A percentile compares a stretch with the other conserved stretches of the same genome.
Conservation (phyloP, 30 jellyfish, hydroid and myxozoan genomes). For the Chrysaora quinquecirrha region DNA sequence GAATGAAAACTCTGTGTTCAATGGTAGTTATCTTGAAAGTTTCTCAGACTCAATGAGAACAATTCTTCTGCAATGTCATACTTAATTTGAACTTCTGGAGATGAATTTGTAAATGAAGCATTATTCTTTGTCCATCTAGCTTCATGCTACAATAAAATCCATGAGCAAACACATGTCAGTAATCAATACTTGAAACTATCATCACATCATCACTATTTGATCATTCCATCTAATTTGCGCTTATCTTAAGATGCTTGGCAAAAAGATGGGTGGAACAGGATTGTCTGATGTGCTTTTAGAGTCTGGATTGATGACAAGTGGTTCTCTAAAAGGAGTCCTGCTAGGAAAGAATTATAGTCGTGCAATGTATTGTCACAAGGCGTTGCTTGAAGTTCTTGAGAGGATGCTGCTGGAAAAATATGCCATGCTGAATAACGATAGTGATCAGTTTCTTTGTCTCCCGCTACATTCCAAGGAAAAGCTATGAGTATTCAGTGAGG, state of each 20-base stretch:
- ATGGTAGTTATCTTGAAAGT: too few species aligned
- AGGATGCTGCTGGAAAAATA: not conserved
- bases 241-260: not conserved
- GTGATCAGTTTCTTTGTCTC: not conserved
- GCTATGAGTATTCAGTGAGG: slow-evolving; percentile 1
- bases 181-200: too few species aligned
- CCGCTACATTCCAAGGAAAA: not conserved
- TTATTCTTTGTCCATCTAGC: too few species aligned
- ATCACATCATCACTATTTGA: not conserved
- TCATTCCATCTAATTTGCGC: slow-evolving; percentile 6
- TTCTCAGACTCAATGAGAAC: too few species aligned
- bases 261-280: not conserved
- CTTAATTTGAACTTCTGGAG: too few species aligned
- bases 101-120: too few species aligned
- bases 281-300: not conserved
- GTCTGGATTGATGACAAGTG: slow-evolving; percentile 1
- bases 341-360: not conserved
- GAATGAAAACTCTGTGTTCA: too few species aligned
- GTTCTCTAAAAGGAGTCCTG: slow-evolving; percentile 1
- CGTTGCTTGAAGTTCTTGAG: not conserved
- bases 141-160: too few species aligned
- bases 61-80: too few species aligned
- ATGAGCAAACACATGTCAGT: too few species aligned
- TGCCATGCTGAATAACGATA: not conserved
- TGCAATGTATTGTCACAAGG: slow-evolving; percentile 2